Evolutionary conservation across 2,113 vertebrate species (phyloP).

Genomic region (Varanus salvator): DNA sequence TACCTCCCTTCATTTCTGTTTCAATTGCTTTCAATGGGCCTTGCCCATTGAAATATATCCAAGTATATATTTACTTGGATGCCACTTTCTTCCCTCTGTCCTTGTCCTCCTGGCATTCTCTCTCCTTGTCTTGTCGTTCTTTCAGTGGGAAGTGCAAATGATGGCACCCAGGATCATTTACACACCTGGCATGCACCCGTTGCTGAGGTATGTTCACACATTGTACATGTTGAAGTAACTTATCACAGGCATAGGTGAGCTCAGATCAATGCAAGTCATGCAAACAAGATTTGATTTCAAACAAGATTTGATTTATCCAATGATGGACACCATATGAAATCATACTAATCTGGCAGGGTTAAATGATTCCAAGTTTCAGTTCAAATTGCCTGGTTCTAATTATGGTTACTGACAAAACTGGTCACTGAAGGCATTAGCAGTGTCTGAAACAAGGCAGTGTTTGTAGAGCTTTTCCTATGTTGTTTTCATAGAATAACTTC

Average conservation of each 20-base stretch:
- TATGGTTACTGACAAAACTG: not conserved
- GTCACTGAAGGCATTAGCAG: not conserved
- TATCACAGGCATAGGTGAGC: not conserved
- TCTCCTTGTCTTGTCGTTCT: constrained; percentile 35
- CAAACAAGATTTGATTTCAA: not conserved
- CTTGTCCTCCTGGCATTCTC: not conserved
- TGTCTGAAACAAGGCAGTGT: not conserved
- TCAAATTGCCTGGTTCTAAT: not conserved
- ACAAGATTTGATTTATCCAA: not conserved
- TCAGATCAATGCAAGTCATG: not conserved
- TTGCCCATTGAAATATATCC: too few relatives aligned
- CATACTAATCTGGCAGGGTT: not conserved
- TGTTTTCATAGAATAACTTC: not conserved
- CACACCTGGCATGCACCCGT: not conserved
- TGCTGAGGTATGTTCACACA: not conserved
- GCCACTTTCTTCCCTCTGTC: fast-evolving
- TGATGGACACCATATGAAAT: not conserved
- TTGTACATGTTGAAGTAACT: not conserved
- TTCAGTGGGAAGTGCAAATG: not conserved
- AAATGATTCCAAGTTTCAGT: not conserved
- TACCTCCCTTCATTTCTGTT: not conserved
- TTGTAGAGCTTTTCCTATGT: not conserved
- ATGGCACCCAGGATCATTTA: not conserved
- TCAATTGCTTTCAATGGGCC: constrained; percentile 25
- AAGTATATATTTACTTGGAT: constrained; percentile 26